phyloP scores from a whole-genome alignment of 2,113 vertebrate species.

The Ancistrus triradiatus region DNA sequence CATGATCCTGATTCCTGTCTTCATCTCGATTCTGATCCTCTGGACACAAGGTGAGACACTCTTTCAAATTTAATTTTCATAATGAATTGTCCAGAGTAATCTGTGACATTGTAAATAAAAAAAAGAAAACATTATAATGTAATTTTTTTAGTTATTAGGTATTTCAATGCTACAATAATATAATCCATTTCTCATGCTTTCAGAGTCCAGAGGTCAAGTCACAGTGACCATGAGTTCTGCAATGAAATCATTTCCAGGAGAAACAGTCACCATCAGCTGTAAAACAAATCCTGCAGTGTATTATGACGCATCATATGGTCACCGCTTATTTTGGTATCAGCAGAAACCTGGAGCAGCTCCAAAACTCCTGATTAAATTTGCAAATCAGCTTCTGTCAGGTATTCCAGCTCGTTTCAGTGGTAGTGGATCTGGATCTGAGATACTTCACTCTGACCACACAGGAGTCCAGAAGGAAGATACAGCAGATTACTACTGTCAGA shows the following conservation, averaged over 20 bases:
- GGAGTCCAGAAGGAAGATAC: neutral
- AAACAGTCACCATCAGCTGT: constrained; percentile 20
- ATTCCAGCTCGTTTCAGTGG: constrained; percentile 12
- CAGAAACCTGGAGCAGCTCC: constrained; percentile 56
- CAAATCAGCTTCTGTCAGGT: accelerated
- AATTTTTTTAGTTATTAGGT: no score
- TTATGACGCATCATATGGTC: neutral
- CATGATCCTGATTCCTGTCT: no score
- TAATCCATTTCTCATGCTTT: no score
- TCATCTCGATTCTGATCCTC: no score
- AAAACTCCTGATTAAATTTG: constrained; percentile 42
- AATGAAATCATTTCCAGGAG: constrained; percentile 42
- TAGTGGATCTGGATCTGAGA: neutral
- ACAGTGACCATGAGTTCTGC: constrained; percentile 43
- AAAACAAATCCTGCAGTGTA: neutral
- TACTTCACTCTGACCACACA: constrained; percentile 10
- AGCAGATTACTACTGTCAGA: constrained; percentile 1
- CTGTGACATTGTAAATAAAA: no score
- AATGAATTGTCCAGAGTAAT: no score
- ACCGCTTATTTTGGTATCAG: constrained; percentile 40
- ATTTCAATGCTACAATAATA: no score
- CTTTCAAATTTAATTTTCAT: no score
- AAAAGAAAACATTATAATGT: no score
- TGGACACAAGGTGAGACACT: no score
- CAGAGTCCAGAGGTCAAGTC: constrained; percentile 6